phyloP scores from a whole-genome alignment of 2,888 invertebrate species.

The Nezara viridula region DNA sequence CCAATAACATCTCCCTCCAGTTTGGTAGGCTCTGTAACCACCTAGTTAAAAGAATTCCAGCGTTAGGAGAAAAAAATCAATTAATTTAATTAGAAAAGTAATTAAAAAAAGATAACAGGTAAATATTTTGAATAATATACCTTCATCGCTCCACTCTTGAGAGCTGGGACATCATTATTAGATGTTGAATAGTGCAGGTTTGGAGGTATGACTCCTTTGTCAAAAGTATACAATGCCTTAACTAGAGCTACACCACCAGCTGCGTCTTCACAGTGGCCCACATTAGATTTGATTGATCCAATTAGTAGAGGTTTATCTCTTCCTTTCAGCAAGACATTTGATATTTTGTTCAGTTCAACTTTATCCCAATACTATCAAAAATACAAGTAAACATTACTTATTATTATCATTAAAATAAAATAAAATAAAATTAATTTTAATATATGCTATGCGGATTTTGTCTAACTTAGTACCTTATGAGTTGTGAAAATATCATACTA shows the following conservation, averaged over 20 bases:
- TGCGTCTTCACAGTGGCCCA: constrained; percentile 74
- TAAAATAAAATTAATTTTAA: background rate
- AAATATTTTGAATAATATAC: background rate
- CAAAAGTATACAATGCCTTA: constrained; percentile 68
- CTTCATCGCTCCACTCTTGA: constrained; percentile 62
- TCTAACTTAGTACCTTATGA: background rate
- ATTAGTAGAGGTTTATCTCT: constrained; percentile 72
- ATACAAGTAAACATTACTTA: background rate
- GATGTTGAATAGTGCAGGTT: constrained; percentile 65
- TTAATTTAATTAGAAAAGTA: no score
- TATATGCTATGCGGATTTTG: background rate
- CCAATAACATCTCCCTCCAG: constrained; percentile 83
- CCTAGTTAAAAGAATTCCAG: constrained; percentile 68
- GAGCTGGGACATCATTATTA: constrained; percentile 63
- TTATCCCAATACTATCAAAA: constrained; percentile 63
- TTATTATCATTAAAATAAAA: background rate
- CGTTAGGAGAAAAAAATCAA: background rate
- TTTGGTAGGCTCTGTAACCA: constrained; percentile 80
- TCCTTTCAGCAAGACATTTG: constrained; percentile 67
- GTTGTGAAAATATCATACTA: no score
- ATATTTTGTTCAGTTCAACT: constrained; percentile 63
- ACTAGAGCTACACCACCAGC: constrained; percentile 70
- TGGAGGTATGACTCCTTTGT: constrained; percentile 66
- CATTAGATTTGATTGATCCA: constrained; percentile 75
- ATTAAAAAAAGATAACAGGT: background rate